Evolutionary conservation across 92 coral and sea anemone genomes (phyloP).

Genomic region (Montipora capitata): DNA sequence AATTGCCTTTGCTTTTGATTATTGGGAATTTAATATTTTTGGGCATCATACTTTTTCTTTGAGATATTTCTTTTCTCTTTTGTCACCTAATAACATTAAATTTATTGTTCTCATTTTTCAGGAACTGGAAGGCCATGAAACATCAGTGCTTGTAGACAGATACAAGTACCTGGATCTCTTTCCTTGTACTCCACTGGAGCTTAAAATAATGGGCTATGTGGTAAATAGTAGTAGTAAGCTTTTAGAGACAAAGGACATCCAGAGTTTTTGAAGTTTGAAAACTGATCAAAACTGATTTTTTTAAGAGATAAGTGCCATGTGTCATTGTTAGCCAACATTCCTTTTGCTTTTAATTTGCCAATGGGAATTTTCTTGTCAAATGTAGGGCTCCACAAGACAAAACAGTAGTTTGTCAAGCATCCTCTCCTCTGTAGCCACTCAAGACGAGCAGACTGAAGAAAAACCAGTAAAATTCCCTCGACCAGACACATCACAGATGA

Average conservation of each 20-base stretch:
- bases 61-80: no score
- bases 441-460: constrained; percentile 82
- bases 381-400: constrained; percentile 76
- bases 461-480: constrained; percentile 75
- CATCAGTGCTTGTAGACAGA: constrained; percentile 94
- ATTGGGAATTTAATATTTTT: no score
- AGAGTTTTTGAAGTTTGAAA: no score
- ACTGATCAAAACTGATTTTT: no score
- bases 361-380: no score
- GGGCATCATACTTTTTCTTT: no score
- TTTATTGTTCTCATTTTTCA: constrained; percentile 9
- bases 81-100: no score
- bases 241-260: no score
- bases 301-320: no score
- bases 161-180: constrained; percentile 93
- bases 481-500: constrained; percentile 95
- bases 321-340: no score
- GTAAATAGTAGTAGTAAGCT: constrained; percentile 51
- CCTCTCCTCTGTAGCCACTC: constrained; percentile 46
- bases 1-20: no score
- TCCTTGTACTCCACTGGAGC: constrained; percentile 90
- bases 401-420: constrained; percentile 55
- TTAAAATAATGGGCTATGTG: constrained; percentile 95
- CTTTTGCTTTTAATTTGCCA: no score
- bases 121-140: constrained; percentile 95